Evolutionary conservation across 2,888 invertebrate species (phyloP), one percentile per base, ranked within the genome.

Genomic region (Trachelus stipa): DNA sequence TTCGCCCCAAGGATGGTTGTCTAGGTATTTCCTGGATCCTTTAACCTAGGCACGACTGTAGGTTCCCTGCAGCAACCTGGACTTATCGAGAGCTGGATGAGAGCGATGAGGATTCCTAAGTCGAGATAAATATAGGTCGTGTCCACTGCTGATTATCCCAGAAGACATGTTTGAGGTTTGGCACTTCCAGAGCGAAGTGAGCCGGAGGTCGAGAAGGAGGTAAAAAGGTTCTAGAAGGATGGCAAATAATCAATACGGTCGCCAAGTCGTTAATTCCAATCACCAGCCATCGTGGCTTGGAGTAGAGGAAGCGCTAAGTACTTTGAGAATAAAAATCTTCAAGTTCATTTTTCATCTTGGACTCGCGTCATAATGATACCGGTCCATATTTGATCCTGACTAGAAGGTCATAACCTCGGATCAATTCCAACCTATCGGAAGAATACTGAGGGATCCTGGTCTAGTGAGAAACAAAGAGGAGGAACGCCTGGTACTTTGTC

Each of bases 211-310:
- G 33, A 15, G 33, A 71, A 56, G 37, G 30, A 34, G 68, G 77
- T 75, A 75, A 77, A 77, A 77, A 77, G 74, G 75, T 30, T 34
- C 71, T 71, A 34, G 75, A 56, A 77, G 82, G 84, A 81, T 83
- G 78, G 83, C 81, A 85, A 87, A 88, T 89, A 89, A 89, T 89
- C 89, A 88, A 89, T 88, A 89, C 87, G 85, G 87, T 89, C 87
- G 87, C 85, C 88, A 84, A 87, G 87, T 89, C 87, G 88, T 88
- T 88, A 89, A 89, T 89, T 88, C 88, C 88, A 88, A 89, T 89
- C 88, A 86, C 86, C 87, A 85, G 83, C 84, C 85, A 87, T 87
- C 86, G 87, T 85, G 85, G 85, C 85, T 85, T 83, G 81, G 84
- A 81, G 81, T 81, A 34, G 34, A 30, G 35, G 30, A 30, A 77